phyloP scores from a whole-genome alignment of 2,888 invertebrate genomes.

The Dicycla oo region DNA sequence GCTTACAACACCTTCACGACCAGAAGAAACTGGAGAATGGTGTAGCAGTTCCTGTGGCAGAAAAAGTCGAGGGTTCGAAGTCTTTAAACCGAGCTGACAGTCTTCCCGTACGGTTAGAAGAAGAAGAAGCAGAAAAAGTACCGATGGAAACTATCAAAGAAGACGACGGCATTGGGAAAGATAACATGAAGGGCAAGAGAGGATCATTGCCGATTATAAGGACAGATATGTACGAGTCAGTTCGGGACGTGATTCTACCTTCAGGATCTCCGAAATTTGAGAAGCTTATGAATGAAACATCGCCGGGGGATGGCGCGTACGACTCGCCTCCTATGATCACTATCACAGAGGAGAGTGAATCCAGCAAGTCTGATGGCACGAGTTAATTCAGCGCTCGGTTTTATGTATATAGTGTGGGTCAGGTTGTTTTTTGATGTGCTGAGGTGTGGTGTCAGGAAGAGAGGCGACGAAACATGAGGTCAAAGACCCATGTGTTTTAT shows the following conservation, averaged over 20 bases:
- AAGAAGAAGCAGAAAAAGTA: conserved; percentile 77
- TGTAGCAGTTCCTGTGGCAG: conserved; percentile 78
- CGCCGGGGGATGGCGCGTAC: conserved; percentile 79
- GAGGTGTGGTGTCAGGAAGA: conserved; percentile 30
- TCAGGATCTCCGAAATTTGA: conserved; percentile 91
- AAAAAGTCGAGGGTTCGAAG: conserved; percentile 83
- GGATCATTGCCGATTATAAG: conserved; percentile 85
- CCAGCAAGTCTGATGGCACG: conserved; percentile 82
- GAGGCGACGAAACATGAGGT: background rate
- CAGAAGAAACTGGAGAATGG: conserved; percentile 85
- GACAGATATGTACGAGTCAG: conserved; percentile 89
- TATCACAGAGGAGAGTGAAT: conserved; percentile 87
- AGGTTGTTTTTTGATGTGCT: conserved; percentile 53
- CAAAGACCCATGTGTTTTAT: background rate
- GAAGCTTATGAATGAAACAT: conserved; percentile 89
- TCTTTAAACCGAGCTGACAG: conserved; percentile 89
- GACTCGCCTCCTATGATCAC: conserved; percentile 86
- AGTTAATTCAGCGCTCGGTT: conserved; percentile 79
- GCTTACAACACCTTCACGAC: conserved; percentile 85
- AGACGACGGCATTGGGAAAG: conserved; percentile 80
- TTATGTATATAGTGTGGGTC: conserved; percentile 70
- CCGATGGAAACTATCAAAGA: conserved; percentile 83
- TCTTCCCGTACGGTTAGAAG: conserved; percentile 89
- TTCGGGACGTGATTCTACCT: conserved; percentile 89
- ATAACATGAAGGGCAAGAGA: conserved; percentile 80